Conservation (phyloP, 2,888 invertebrate species). For the Dioctria linearis region DNA sequence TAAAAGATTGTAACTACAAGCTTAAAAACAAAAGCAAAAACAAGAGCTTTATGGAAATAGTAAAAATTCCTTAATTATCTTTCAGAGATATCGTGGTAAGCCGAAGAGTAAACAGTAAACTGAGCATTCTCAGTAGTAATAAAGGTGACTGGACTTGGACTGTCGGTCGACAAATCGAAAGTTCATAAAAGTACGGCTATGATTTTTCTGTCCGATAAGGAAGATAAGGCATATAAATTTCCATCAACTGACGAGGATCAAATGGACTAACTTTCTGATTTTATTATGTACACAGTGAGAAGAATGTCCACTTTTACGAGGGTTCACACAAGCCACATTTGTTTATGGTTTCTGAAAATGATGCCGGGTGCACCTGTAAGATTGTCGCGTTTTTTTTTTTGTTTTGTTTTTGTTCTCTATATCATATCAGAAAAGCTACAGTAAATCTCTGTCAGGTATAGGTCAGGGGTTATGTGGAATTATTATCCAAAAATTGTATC, state of each 20-base stretch:
- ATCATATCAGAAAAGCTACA: background rate
- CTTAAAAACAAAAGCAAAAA: background rate
- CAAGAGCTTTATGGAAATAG: constrained; percentile 9
- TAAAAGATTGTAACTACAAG: background rate
- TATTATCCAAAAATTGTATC: constrained; percentile 53
- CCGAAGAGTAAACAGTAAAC: background rate
- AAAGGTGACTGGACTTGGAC: constrained; percentile 13
- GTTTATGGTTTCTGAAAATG: constrained; percentile 2
- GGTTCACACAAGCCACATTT: background rate
- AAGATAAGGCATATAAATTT: constrained; percentile 20
- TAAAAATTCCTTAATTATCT: constrained; percentile 31
- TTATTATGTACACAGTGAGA: constrained; percentile 6
- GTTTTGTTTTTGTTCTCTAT: background rate
- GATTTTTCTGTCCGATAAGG: constrained; percentile 31
- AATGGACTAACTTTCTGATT: no score
- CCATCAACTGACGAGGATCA: background rate
- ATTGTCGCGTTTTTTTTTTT: background rate
- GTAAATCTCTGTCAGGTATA: constrained; percentile 58
- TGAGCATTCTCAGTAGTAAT: background rate
- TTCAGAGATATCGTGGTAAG: background rate
- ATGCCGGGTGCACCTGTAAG: constrained; percentile 32
- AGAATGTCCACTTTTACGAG: constrained; percentile 17
- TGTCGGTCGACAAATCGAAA: constrained; percentile 11
- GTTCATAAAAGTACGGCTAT: constrained; percentile 29
- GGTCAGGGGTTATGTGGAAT: constrained; percentile 55